Evolutionary conservation across 2,113 vertebrate genomes (phyloP), one percentile per base, ranked within the genome.

Genomic region (Diphyllodes magnificus): DNA sequence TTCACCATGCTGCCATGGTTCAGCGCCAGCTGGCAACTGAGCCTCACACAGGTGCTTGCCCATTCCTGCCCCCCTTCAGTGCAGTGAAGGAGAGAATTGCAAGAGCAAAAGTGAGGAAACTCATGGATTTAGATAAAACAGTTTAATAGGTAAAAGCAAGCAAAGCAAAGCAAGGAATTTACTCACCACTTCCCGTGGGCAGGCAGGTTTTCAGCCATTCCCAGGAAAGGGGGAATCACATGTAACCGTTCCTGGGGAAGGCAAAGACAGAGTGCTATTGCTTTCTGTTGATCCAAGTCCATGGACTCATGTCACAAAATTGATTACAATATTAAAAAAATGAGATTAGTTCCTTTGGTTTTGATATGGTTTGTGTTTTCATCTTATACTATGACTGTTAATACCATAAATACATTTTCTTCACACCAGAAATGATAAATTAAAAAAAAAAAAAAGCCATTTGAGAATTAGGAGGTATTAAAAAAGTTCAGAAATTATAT

Each of bases 31-130:
- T 22, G 47, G 14, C 30, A 69, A 7, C 25, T 31, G n/a, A 82
- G n/a, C 20, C 19, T 24, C 54, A 61, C 0, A 0, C 14, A 31
- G n/a, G 8, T 0, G 0, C 9, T 82, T 12, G 2, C 12, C 30
- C 3, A 2, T 16, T 69, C 40, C 61, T 9, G 2, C 2, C 27
- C 15, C 2, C 1, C 17, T 35, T 47, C 40, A 27, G 24, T 6
- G 14, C 17, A 54, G 3, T 8, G 21, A 35, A 53, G 13, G 30
- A 47, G 35, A 47, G n/a, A 69, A 76, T 2, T 76, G 11, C 21
- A 27, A 19, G 17, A 47, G 4, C 6, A 27, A 40, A 61, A 76
- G 20, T 10, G 17, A 40, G 11, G 68, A 68, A 89, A 40, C 6
- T 35, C 30, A 35, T 13, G 30, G 24, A 40, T 47, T 68, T 24